Conservation (phyloP, 1,140 invertebrate genomes). For the Steinernema khuongi region DNA sequence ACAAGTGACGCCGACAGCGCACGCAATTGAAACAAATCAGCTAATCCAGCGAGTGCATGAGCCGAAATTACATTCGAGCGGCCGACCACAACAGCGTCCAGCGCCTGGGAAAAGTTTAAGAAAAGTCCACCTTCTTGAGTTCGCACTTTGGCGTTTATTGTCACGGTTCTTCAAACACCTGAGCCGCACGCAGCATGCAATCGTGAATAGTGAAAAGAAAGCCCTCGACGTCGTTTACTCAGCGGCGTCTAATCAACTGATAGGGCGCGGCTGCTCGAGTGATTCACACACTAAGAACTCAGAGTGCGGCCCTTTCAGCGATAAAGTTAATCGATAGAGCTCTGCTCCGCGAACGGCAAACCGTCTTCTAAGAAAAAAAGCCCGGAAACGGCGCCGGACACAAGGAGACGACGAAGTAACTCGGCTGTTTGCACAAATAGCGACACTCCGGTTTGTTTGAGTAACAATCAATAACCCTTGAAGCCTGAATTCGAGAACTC, state of each 20-base stretch:
- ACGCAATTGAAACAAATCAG: neutral
- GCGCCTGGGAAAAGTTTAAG: too few species aligned
- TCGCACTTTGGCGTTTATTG: neutral
- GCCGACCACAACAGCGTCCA: too few species aligned
- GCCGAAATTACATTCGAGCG: neutral
- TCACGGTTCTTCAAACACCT: neutral
- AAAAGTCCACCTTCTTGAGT: neutral
- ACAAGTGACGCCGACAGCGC: neutral
- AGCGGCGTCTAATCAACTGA: slow-evolving; percentile 11
- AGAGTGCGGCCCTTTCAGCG: neutral
- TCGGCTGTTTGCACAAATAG: slow-evolving; percentile 10
- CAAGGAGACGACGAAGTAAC: neutral
- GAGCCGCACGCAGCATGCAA: neutral
- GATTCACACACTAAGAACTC: neutral
- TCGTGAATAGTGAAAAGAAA: neutral
- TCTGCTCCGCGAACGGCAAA: too few species aligned
- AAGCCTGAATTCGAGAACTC: neutral
- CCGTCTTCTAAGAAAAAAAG: neutral
- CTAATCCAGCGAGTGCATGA: neutral
- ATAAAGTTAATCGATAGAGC: too few species aligned
- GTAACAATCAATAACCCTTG: slow-evolving; percentile 7
- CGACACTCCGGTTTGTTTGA: slow-evolving; percentile 16
- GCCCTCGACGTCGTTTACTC: neutral
- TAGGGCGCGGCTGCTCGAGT: too few species aligned
- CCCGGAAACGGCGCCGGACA: neutral